Percentiles rank a stretch among this genome's conserved stretches.
Conservation (phyloP, 2,797 vertebrate genomes). For the Delichon dasypus region DNA sequence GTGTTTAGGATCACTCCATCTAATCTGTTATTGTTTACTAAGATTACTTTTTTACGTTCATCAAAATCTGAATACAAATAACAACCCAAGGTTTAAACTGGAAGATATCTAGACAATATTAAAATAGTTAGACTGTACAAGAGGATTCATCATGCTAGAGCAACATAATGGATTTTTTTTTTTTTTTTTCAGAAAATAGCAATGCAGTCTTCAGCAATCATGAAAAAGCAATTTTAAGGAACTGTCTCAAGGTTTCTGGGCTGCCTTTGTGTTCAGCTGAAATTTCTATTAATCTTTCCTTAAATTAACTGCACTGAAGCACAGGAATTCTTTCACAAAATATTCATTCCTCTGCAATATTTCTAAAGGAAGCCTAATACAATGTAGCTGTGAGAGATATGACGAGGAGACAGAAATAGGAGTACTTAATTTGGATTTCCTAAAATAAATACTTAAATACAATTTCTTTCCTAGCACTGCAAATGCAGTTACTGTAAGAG, state of each 20-base stretch:
- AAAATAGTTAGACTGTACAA: not conserved
- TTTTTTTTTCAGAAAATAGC: not conserved
- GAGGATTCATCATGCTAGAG: not conserved
- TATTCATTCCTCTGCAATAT: not conserved
- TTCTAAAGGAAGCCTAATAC: not conserved
- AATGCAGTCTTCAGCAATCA: not conserved
- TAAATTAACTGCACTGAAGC: slow-evolving; percentile 22
- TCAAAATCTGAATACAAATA: not conserved
- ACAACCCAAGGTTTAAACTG: not conserved
- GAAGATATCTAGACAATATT: not conserved
- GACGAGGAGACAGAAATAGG: not conserved
- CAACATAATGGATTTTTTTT: not conserved
- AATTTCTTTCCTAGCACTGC: not conserved
- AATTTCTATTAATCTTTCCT: slow-evolving; percentile 16
- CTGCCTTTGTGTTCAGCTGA: slow-evolving; percentile 4
- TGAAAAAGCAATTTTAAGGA: not conserved
- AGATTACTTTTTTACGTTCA: not conserved
- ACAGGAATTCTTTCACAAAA: not conserved
- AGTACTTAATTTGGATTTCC: slow-evolving; percentile 42
- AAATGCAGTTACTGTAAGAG: slow-evolving; percentile 55
- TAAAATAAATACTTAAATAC: slow-evolving; percentile 42
- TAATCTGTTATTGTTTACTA: not conserved
- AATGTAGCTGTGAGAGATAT: not conserved
- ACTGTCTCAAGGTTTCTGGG: not conserved
- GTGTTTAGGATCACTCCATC: not conserved